Conservation (phyloP, 2,113 vertebrate species). For the Mixornis gularis region DNA sequence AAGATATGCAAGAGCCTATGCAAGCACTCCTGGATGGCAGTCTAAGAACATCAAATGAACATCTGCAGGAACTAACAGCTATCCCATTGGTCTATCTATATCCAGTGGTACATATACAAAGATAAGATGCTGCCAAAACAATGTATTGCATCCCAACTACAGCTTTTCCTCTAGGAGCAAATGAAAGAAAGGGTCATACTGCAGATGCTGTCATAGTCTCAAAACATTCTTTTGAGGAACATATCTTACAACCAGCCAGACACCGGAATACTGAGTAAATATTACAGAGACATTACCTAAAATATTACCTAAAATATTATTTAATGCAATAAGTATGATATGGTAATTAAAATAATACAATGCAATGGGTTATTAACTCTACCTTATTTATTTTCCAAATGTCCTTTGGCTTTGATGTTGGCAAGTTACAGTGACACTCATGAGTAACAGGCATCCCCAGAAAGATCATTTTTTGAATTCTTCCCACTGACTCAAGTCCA, state of each 20-base stretch:
- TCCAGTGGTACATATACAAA: neutral
- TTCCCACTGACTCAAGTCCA: neutral
- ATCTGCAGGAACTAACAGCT: neutral
- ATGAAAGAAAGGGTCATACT: neutral
- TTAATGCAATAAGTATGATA: neutral
- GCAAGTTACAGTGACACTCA: accelerated
- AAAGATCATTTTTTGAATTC: neutral
- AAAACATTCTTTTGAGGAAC: neutral
- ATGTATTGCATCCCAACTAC: neutral
- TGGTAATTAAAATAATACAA: neutral
- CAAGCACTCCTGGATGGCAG: neutral
- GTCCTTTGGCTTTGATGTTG: neutral
- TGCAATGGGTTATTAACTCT: neutral
- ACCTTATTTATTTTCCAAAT: neutral
- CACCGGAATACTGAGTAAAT: neutral
- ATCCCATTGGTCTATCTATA: neutral
- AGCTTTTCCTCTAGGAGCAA: neutral
- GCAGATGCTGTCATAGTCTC: neutral
- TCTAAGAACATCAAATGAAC: neutral
- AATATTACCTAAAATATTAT: neutral
- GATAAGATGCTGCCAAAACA: neutral
- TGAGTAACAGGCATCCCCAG: neutral
- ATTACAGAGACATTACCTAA: neutral
- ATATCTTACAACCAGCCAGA: neutral
- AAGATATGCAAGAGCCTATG: neutral